phyloP scores from a whole-genome alignment of 2,113 vertebrate species.

The Natator depressus region DNA sequence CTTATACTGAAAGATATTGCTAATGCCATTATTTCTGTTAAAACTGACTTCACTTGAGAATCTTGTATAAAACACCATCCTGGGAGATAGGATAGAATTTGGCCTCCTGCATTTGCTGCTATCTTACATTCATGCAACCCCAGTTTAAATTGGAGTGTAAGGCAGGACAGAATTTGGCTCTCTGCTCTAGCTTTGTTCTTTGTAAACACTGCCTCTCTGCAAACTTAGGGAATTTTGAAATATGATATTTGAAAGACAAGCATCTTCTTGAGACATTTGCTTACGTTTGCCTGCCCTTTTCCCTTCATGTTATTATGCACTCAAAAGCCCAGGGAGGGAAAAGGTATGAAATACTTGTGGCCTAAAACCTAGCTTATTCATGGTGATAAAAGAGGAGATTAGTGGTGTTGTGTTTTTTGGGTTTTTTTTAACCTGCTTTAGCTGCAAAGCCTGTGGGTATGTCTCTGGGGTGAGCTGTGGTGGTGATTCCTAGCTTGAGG shows the following conservation, averaged over 20 bases:
- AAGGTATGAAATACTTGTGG: background rate
- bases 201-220: accelerated
- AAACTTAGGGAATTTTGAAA: background rate
- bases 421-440: background rate
- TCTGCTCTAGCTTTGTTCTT: background rate
- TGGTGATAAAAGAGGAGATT: background rate
- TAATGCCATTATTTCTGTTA: background rate
- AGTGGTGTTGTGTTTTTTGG: background rate
- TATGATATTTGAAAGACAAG: no score
- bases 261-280: no score
- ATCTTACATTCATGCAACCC: background rate
- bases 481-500: background rate
- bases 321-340: background rate
- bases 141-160: background rate
- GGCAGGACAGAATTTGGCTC: background rate
- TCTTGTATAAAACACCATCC: background rate
- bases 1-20: background rate
- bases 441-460: background rate
- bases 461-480: background rate
- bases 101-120: background rate
- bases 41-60: background rate
- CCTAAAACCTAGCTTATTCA: background rate
- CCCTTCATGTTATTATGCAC: no score
- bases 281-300: no score
- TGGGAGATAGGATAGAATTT: background rate